Conservation (phyloP, 2,113 vertebrate genomes). For the Nibea albiflora region DNA sequence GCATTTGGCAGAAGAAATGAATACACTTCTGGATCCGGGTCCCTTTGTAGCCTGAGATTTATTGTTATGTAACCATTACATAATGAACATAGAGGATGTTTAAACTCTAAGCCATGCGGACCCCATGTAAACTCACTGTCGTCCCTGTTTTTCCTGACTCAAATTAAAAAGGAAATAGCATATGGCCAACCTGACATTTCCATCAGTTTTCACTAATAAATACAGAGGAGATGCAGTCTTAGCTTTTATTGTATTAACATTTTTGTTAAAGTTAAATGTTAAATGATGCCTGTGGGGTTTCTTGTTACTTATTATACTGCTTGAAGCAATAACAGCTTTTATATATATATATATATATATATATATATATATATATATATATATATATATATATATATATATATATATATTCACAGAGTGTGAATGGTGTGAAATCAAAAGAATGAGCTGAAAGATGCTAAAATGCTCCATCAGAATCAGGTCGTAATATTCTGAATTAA, state of each 20-base stretch:
- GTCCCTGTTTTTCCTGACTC: background rate
- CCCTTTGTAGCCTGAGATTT: slow-evolving; percentile 31
- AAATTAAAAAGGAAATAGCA: background rate
- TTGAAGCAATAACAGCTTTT: background rate
- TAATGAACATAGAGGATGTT: slow-evolving; percentile 37
- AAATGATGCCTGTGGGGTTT: background rate
- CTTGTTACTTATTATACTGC: no score
- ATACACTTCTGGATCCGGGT: slow-evolving; percentile 34
- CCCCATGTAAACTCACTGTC: background rate
- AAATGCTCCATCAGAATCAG: background rate
- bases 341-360: no score
- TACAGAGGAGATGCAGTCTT: background rate
- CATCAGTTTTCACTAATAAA: background rate
- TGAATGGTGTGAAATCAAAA: background rate
- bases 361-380: no score
- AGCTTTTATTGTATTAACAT: background rate
- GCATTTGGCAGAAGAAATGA: slow-evolving; percentile 51
- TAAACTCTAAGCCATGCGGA: slow-evolving; percentile 24
- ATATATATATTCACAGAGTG: background rate
- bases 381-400: no score
- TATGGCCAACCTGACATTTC: background rate
- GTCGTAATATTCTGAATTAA: no score
- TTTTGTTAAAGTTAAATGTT: background rate
- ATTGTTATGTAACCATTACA: slow-evolving; percentile 49
- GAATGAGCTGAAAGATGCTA: background rate